Evolutionary conservation across 2,888 invertebrate species (phyloP).

Genomic region (Mongoloraphidia duomilia): DNA sequence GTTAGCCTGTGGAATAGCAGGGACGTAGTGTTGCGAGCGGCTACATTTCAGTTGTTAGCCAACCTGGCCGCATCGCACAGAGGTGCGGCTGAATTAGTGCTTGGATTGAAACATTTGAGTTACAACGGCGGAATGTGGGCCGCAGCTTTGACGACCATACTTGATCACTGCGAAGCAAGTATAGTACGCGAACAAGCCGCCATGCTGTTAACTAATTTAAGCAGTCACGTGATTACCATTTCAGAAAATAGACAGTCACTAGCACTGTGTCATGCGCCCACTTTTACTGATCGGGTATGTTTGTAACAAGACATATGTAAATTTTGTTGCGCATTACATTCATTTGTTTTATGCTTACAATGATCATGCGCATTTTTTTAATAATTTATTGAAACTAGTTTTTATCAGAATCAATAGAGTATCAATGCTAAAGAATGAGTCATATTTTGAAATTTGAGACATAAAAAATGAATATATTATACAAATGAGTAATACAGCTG

Average conservation of each 20-base stretch:
- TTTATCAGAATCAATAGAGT: no score
- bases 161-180: constrained; percentile 35
- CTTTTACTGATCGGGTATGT: constrained; percentile 13
- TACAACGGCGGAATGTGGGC: constrained; percentile 27
- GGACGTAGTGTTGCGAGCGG: constrained; percentile 37
- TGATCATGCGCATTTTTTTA: no score
- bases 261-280: constrained; percentile 10
- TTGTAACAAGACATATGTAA: background rate
- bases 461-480: no score
- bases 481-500: no score
- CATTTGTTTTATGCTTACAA: no score
- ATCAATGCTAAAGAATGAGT: no score
- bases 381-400: no score
- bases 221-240: constrained; percentile 17
- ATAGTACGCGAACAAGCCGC: constrained; percentile 40
- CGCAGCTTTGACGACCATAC: constrained; percentile 23
- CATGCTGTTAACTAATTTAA: constrained; percentile 33
- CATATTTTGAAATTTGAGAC: no score
- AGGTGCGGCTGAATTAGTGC: constrained; percentile 22
- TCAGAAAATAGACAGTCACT: background rate
- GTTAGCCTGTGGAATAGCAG: constrained; percentile 33
- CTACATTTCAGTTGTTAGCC: constrained; percentile 34
- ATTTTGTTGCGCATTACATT: no score
- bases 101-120: constrained; percentile 16
- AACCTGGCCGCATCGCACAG: constrained; percentile 27